Conservation (phyloP, 1,140 invertebrate species). For the Episyrphus balteatus region DNA sequence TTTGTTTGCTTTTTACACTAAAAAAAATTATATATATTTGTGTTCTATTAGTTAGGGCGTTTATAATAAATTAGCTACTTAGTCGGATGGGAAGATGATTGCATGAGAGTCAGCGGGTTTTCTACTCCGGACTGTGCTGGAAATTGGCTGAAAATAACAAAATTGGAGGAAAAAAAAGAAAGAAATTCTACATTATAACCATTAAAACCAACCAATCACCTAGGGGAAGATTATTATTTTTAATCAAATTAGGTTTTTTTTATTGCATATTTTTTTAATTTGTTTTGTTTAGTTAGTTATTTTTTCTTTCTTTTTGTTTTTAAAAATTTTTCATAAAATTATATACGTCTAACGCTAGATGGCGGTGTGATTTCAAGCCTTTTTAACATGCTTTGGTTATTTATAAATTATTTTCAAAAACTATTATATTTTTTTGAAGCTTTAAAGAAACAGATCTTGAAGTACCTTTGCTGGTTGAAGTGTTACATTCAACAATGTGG, state of each 20-base stretch:
- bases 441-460: background rate
- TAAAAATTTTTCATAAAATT: background rate
- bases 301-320: background rate
- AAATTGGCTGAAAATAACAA: too few species aligned
- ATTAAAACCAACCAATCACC: background rate
- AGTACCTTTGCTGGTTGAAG: slow-evolving; percentile 66
- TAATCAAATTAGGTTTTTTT: background rate
- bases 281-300: too few species aligned
- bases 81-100: background rate
- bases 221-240: background rate
- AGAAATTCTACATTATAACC: background rate
- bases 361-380: background rate
- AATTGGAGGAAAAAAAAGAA: background rate
- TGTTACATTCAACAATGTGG: slow-evolving; percentile 74
- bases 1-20: background rate
- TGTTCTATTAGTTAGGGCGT: too few species aligned
- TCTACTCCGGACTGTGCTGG: background rate
- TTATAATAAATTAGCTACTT: background rate
- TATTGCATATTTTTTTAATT: background rate
- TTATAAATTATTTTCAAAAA: background rate
- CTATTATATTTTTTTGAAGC: background rate
- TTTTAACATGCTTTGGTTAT: background rate
- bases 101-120: background rate
- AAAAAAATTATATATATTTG: background rate
- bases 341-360: background rate